Conservation (phyloP, 2,113 vertebrate genomes). For the Anoplopoma fimbria region DNA sequence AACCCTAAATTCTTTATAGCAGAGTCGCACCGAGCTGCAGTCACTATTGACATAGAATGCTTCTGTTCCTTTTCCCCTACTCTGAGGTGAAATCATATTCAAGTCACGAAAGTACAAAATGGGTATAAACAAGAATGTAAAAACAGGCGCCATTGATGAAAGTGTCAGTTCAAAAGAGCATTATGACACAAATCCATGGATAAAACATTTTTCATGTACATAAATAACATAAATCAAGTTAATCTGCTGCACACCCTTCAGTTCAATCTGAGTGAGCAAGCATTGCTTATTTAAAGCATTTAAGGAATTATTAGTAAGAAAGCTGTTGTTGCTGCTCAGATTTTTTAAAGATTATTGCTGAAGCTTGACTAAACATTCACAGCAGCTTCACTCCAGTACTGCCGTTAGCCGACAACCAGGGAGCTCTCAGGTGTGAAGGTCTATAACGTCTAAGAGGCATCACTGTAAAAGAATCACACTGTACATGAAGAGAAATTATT, state of each 20-base stretch:
- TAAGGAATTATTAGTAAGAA: neutral
- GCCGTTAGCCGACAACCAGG: neutral
- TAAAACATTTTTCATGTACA: neutral
- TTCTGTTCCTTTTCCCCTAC: no score
- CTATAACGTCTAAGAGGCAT: neutral
- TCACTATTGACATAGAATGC: neutral
- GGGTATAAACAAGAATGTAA: neutral
- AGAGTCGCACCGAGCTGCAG: neutral
- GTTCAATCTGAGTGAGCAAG: neutral
- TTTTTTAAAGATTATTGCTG: neutral
- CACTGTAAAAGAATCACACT: neutral
- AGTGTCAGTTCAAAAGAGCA: neutral
- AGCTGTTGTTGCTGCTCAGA: neutral
- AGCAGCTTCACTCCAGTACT: no score
- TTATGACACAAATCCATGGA: neutral
- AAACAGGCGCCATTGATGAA: neutral
- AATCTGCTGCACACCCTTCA: neutral
- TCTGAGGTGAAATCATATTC: neutral
- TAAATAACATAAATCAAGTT: neutral
- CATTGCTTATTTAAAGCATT: neutral
- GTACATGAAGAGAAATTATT: neutral
- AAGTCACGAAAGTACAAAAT: neutral
- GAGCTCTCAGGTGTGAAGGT: conserved; percentile 3
- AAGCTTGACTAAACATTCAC: neutral
- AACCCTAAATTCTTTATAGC: neutral